A percentile compares a stretch with the other conserved stretches of the same genome.
phyloP scores from a whole-genome alignment of 1,140 invertebrate species.

The Zaprionus davidi region DNA sequence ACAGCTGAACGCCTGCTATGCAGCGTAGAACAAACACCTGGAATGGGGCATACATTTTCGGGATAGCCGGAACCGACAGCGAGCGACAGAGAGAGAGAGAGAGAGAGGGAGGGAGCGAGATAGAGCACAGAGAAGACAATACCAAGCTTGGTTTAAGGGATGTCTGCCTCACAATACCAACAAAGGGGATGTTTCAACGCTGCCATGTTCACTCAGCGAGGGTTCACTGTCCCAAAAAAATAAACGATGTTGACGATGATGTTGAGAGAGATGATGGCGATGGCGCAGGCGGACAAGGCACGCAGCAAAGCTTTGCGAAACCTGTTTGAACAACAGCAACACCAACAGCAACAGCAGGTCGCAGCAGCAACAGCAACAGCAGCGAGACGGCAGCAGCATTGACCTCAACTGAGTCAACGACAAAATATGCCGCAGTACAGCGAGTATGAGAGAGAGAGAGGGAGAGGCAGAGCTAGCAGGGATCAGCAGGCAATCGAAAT shows the following conservation, averaged over 20 bases:
- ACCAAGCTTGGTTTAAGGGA: constrained; percentile 35
- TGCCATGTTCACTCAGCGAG: constrained; percentile 8
- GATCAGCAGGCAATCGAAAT: constrained; percentile 68
- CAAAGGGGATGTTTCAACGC: constrained; percentile 32
- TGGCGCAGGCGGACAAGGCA: constrained; percentile 25
- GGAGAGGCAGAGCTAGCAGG: constrained; percentile 25
- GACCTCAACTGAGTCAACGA: constrained; percentile 80
- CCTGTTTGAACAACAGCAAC: constrained; percentile 61
- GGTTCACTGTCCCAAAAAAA: constrained; percentile 44
- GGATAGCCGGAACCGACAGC: constrained; percentile 48
- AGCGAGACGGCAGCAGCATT: constrained; percentile 56
- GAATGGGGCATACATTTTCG: constrained; percentile 75
- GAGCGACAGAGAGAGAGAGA: not conserved
- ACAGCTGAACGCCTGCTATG: constrained; percentile 73
- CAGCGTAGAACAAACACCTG: constrained; percentile 68
- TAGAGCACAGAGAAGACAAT: not conserved
- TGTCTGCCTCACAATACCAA: constrained; percentile 16
- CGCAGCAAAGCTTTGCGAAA: constrained; percentile 46
- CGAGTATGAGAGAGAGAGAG: constrained; percentile 17
- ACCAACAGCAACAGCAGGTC: constrained; percentile 44
- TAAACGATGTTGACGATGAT: not conserved
- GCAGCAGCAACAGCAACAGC: constrained; percentile 31
- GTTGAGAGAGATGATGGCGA: not conserved
- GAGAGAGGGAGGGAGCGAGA: no score
- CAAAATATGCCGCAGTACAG: constrained; percentile 68